Percentiles rank a stretch among this genome's conserved stretches.
Conservation (phyloP, 2,888 invertebrate species). For the Cheilosia grossa region DNA sequence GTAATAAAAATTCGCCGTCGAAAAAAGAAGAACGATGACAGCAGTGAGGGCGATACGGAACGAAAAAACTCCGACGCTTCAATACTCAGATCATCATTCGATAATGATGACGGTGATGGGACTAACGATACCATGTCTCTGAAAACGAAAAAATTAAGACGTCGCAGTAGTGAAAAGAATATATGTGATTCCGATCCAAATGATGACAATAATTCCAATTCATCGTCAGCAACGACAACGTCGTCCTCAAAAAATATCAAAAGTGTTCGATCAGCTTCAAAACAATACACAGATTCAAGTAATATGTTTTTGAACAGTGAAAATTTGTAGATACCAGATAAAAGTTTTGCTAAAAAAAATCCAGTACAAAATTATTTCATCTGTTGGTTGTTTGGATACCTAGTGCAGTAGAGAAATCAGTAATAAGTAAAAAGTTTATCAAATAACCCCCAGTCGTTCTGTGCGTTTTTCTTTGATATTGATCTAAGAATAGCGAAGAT, state of each 20-base stretch:
- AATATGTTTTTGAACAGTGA: slow-evolving; percentile 64
- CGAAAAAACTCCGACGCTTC: slow-evolving; percentile 76
- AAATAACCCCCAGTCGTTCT: not conserved
- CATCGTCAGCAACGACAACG: slow-evolving; percentile 70
- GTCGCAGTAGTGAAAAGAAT: slow-evolving; percentile 50
- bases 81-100: slow-evolving; percentile 49
- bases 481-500: slow-evolving; percentile 50
- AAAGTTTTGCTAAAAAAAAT: slow-evolving; percentile 4
- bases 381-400: slow-evolving; percentile 28
- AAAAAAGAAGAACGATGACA: slow-evolving; percentile 77
- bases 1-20: slow-evolving; percentile 78
- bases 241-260: slow-evolving; percentile 76
- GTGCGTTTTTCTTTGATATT: slow-evolving; percentile 8
- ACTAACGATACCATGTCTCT: slow-evolving; percentile 36
- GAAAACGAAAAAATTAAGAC: slow-evolving; percentile 39
- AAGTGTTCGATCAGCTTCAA: slow-evolving; percentile 77
- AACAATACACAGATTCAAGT: slow-evolving; percentile 82
- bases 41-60: slow-evolving; percentile 76
- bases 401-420: not conserved
- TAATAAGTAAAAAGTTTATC: not conserved
- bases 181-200: slow-evolving; percentile 59
- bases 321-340: slow-evolving; percentile 16
- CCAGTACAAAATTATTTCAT: slow-evolving; percentile 1
- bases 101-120: slow-evolving; percentile 54
- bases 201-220: slow-evolving; percentile 45